Evolutionary conservation across 2,113 vertebrate species (phyloP).

Genomic region (Callithrix jacchus): DNA sequence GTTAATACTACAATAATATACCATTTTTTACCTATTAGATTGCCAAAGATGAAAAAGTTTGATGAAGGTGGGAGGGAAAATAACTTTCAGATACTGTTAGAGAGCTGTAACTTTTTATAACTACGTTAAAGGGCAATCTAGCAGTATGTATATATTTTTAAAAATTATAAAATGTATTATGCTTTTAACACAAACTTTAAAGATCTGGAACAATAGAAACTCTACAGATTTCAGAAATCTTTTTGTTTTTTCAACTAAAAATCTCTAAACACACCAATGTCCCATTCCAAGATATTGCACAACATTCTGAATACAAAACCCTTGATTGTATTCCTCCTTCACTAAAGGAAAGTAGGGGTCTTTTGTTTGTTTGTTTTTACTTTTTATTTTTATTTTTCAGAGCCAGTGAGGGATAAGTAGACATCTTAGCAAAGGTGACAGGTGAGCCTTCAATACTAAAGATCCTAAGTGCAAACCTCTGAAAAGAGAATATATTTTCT

Average conservation of each 20-base stretch:
- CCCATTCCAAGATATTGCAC: constrained; percentile 91
- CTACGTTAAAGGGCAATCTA: background rate
- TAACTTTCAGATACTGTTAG: background rate
- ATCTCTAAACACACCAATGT: constrained; percentile 87
- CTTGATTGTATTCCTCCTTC: constrained; percentile 86
- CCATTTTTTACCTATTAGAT: background rate
- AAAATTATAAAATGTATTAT: constrained; percentile 84
- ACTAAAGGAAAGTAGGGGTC: constrained; percentile 76
- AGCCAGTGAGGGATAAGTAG: background rate
- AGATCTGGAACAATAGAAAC: constrained; percentile 93
- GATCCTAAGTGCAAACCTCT: background rate
- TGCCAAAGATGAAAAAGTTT: background rate
- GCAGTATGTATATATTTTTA: background rate
- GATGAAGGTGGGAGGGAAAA: background rate
- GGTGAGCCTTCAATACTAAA: background rate
- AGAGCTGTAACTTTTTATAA: background rate
- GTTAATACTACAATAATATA: background rate
- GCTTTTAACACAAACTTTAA: constrained; percentile 94
- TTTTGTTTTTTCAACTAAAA: constrained; percentile 87
- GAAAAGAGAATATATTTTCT: background rate
- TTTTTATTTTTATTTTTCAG: too few relatives aligned
- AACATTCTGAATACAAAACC: constrained; percentile 90
- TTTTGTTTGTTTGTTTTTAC: too few relatives aligned
- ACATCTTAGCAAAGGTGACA: background rate
- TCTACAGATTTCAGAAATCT: constrained; percentile 91